Evolutionary conservation across 2,888 invertebrate species (phyloP), one percentile per base, ranked within the genome.

Genomic region (Agrotis segetum): DNA sequence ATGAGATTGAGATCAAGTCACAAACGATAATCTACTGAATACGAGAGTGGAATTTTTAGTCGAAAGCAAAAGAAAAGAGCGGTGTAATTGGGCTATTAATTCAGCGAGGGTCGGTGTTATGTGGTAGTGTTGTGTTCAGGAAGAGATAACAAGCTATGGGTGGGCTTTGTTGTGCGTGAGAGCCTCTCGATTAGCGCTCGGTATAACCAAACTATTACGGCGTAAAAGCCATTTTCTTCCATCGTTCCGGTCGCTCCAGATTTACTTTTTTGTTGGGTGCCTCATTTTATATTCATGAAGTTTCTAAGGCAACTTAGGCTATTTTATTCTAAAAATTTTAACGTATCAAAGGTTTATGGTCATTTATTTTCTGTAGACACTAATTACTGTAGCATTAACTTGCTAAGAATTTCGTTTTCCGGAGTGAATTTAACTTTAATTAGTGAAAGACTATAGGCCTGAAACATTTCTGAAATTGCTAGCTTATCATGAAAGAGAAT

Each of bases 11-110:
- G 17, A 60, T 73, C 65, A 52, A 79, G 40, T 49, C 52, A 24
- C 53, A 52, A 59, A 49, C 69, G 72, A 64, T 77, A 59, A 72
- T 69, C 53, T 19, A 46, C 50, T 67, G 53, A 55, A 50, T 47
- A 47, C 53, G 61, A 59, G 19, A 64, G 34, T 64, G n/a, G 71
- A 61, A 21, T 74, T 60, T 65, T 34, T 17, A 77, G 67, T 67
- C 34, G 49, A 50, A 49, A 62, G 6, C 19, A 11, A 59, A 58
- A 72, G 62, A 67, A 73, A 77, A 67, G 64, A 61, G 55, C 14
- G 17, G 11, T 0, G 5, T 68, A 66, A 73, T 73, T 73, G 62
- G 16, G 49, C 50, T 71, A n/a, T 77, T 72, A 40, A 62, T 72
- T 77, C 19, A 60, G 50, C 52, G 13, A 53, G 60, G 3, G 24